phyloP scores from a whole-genome alignment of 2,797 vertebrate species.

The Sebastes melanostomus region DNA sequence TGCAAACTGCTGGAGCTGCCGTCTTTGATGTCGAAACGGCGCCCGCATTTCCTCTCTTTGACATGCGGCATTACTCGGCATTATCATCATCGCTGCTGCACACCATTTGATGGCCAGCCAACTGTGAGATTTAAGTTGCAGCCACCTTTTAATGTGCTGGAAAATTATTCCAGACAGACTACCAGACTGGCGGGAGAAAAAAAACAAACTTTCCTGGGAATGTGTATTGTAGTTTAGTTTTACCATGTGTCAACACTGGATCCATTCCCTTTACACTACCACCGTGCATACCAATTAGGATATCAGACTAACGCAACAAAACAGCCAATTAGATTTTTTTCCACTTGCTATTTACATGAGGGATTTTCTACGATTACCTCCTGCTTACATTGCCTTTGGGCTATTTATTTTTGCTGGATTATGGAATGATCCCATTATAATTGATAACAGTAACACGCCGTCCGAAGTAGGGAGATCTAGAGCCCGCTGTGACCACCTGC shows the following conservation, averaged over 20 bases:
- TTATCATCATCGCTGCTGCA: slow-evolving; percentile 40
- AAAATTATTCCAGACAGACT: slow-evolving; percentile 18
- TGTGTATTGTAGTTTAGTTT: slow-evolving; percentile 16
- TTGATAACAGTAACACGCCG: slow-evolving; percentile 15
- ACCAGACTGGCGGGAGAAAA: neutral
- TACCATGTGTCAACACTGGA: slow-evolving; percentile 39
- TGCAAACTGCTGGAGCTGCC: slow-evolving; percentile 18
- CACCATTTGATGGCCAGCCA: slow-evolving; percentile 46
- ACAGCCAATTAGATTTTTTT: slow-evolving; percentile 26
- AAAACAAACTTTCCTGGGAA: slow-evolving; percentile 3
- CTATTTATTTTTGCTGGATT: slow-evolving; percentile 50
- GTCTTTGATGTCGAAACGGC: slow-evolving; percentile 53
- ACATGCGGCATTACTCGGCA: slow-evolving; percentile 21
- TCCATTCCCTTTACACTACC: slow-evolving; percentile 29
- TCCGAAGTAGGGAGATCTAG: neutral
- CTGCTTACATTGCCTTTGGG: slow-evolving; percentile 45
- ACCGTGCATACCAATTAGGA: slow-evolving; percentile 38
- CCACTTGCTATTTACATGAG: slow-evolving; percentile 36
- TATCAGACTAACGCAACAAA: slow-evolving; percentile 38
- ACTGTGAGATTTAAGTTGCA: slow-evolving; percentile 42
- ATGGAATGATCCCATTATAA: slow-evolving; percentile 41
- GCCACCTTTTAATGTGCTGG: neutral
- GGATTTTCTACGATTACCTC: slow-evolving; percentile 46
- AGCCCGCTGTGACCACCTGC: neutral
- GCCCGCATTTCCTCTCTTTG: slow-evolving; percentile 35